Evolutionary conservation across 2,888 invertebrate genomes (phyloP).

Genomic region (Oxyteleia sp.): DNA sequence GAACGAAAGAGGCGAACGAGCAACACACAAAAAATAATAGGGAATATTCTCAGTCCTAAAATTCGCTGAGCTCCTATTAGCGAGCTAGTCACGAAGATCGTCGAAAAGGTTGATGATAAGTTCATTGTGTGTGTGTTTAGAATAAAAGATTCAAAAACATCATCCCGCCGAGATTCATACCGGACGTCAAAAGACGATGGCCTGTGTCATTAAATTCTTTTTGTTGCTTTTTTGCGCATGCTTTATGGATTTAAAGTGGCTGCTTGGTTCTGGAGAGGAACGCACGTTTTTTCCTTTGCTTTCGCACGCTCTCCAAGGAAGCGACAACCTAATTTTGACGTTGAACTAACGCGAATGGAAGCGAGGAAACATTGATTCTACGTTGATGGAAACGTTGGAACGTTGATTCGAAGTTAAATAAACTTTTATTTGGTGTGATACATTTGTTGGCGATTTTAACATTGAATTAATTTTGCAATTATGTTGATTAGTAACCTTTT

Average conservation of each 20-base stretch:
- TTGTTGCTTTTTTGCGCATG: constrained; percentile 42
- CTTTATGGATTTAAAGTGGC: constrained; percentile 64
- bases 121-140: constrained; percentile 67
- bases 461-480: no score
- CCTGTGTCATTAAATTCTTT: constrained; percentile 57
- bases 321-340: no score
- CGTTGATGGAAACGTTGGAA: no score
- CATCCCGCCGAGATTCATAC: constrained; percentile 54
- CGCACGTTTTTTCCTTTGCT: constrained; percentile 29
- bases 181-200: constrained; percentile 55
- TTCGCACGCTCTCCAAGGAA: no score
- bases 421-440: no score
- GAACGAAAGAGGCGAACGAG: constrained; percentile 7
- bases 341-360: no score
- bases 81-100: constrained; percentile 67
- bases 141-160: constrained; percentile 71
- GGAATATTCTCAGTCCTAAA: constrained; percentile 59
- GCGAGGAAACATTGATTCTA: no score
- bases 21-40: constrained; percentile 46
- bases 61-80: constrained; percentile 65
- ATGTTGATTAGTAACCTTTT: no score
- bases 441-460: no score
- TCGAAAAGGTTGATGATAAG: constrained; percentile 60
- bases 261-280: constrained; percentile 33
- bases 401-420: no score